phyloP scores from a whole-genome alignment of 2,888 invertebrate genomes.

The Noctua pronuba region DNA sequence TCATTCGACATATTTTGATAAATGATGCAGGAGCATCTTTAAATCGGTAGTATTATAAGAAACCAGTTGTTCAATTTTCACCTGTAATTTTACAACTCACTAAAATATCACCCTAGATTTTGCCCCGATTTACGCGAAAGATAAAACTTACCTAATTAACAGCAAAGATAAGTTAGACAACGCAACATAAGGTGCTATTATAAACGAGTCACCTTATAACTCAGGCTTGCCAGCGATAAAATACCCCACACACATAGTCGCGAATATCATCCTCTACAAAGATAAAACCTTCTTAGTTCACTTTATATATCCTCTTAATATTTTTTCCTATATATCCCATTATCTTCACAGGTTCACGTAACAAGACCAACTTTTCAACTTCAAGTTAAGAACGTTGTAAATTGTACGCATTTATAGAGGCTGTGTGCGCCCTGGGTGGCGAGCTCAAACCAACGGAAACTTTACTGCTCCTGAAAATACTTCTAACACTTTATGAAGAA shows the following conservation, averaged over 20 bases:
- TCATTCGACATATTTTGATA: background rate
- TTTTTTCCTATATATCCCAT: slow-evolving; percentile 72
- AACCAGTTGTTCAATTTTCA: no score
- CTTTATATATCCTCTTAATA: slow-evolving; percentile 63
- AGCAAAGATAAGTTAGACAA: slow-evolving; percentile 41
- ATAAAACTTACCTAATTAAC: slow-evolving; percentile 30
- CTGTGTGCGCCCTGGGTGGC: slow-evolving; percentile 86
- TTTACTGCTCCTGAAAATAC: slow-evolving; percentile 11
- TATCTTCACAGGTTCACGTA: slow-evolving; percentile 79
- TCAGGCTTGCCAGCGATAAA: slow-evolving; percentile 39
- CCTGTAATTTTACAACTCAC: background rate
- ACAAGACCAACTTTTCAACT: slow-evolving; percentile 86
- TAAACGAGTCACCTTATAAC: slow-evolving; percentile 30
- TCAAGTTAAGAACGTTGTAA: slow-evolving; percentile 86
- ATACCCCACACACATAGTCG: slow-evolving; percentile 57
- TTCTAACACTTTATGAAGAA: background rate
- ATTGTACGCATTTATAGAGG: slow-evolving; percentile 87
- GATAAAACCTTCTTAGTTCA: slow-evolving; percentile 60
- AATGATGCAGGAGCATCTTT: background rate
- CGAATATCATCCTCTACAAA: slow-evolving; percentile 47
- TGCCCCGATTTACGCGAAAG: slow-evolving; percentile 31
- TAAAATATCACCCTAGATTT: slow-evolving; percentile 19
- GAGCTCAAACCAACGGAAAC: slow-evolving; percentile 48
- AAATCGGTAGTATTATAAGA: background rate
- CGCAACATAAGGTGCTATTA: slow-evolving; percentile 32